Conservation (phyloP, 1,140 invertebrate species). For the Caenorhabditis inopinata region DNA sequence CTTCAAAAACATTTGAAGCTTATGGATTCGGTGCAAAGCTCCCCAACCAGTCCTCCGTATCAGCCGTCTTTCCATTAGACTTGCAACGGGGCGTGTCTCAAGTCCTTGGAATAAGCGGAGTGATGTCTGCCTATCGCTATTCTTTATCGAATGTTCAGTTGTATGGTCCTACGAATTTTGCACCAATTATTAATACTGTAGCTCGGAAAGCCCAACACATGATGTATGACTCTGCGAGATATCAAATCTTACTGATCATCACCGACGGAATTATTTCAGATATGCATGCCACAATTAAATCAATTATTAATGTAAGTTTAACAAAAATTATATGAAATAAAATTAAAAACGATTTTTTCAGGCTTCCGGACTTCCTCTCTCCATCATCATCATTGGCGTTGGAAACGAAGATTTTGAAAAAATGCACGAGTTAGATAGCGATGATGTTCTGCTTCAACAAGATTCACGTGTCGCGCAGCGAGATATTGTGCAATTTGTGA, state of each 20-base stretch:
- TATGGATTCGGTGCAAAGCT: constrained; percentile 63
- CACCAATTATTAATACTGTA: constrained; percentile 72
- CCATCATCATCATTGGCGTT: constrained; percentile 73
- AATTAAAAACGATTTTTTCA: constrained; percentile 41
- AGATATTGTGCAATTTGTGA: constrained; percentile 72
- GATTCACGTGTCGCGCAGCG: constrained; percentile 69
- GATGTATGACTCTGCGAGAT: neutral
- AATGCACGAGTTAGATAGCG: constrained; percentile 68
- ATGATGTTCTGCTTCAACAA: constrained; percentile 70
- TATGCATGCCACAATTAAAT: constrained; percentile 72
- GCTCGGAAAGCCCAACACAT: constrained; percentile 50
- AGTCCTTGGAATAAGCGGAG: constrained; percentile 65
- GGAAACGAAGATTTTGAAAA: constrained; percentile 71
- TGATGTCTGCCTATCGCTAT: constrained; percentile 61
- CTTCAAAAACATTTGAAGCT: constrained; percentile 63
- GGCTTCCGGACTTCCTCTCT: constrained; percentile 71
- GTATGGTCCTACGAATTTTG: constrained; percentile 74
- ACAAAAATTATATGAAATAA: neutral
- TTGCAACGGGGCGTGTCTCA: neutral
- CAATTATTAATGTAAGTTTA: constrained; percentile 48
- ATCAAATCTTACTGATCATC: constrained; percentile 73
- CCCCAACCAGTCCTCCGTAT: constrained; percentile 49
- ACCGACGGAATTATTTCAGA: constrained; percentile 76
- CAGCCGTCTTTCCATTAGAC: constrained; percentile 55
- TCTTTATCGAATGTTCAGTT: constrained; percentile 70